A percentile compares a stretch with the other conserved stretches of the same genome.
phyloP scores from a whole-genome alignment of 2,113 vertebrate species.

The Thunnus maccoyii region DNA sequence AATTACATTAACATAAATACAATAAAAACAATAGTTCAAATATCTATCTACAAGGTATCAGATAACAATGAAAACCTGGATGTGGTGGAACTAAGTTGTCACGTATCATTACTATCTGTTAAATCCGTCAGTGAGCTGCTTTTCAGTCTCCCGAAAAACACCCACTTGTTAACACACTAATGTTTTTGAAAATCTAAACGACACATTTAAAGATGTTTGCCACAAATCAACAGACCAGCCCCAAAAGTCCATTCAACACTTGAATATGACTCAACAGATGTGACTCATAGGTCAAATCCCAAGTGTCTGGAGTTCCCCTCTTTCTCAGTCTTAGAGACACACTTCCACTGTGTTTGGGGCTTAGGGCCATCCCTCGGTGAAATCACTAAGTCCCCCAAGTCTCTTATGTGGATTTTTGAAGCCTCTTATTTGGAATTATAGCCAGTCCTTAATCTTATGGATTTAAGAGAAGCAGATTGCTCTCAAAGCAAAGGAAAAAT shows the following conservation, averaged over 20 bases:
- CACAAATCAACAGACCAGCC: conserved; percentile 14
- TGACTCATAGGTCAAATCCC: conserved; percentile 54
- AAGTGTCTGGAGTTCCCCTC: conserved; percentile 38
- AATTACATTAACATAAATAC: too few species aligned
- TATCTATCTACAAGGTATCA: neutral
- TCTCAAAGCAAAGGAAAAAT: conserved; percentile 60
- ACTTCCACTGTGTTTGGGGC: conserved; percentile 46
- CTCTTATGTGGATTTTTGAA: conserved; percentile 65
- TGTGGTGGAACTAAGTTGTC: neutral
- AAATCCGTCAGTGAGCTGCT: conserved; percentile 9
- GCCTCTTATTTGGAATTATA: conserved; percentile 75
- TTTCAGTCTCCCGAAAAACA: neutral
- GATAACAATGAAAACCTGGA: neutral
- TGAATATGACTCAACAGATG: conserved; percentile 26
- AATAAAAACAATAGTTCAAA: too few species aligned
- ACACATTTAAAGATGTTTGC: neutral
- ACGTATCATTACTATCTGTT: neutral
- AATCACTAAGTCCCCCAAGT: conserved; percentile 67
- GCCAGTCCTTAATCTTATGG: conserved; percentile 69
- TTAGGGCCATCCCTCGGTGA: conserved; percentile 64
- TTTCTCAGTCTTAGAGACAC: conserved; percentile 26
- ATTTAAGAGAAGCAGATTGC: conserved; percentile 68
- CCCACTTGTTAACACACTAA: neutral
- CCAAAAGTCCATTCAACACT: conserved; percentile 11
- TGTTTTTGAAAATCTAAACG: neutral